phyloP scores from a whole-genome alignment of 2,797 vertebrate species.

The Sphaeramia orbicularis region DNA sequence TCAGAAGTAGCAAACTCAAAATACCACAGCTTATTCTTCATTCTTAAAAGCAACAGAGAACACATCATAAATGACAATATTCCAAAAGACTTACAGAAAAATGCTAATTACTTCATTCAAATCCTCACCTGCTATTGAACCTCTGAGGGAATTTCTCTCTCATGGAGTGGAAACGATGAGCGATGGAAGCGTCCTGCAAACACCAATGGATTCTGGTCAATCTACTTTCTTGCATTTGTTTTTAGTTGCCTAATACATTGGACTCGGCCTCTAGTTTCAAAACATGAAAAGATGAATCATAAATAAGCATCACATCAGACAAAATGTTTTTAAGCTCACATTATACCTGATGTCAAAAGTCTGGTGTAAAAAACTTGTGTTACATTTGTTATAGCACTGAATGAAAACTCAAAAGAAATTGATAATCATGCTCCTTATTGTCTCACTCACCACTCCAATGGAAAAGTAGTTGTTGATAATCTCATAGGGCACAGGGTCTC shows the following conservation, averaged over 20 bases:
- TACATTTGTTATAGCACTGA: too few species aligned
- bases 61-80: background rate
- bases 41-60: conserved; percentile 76
- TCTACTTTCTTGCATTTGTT: too few species aligned
- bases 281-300: too few species aligned
- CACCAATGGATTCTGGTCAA: conserved; percentile 7
- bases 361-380: too few species aligned
- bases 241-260: too few species aligned
- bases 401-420: too few species aligned
- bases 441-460: conserved; percentile 92
- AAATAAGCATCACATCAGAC: too few species aligned
- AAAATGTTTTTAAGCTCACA: too few species aligned
- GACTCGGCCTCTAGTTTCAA: too few species aligned
- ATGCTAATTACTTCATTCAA: background rate
- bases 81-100: background rate
- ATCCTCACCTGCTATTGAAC: conserved; percentile 93
- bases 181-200: conserved; percentile 94
- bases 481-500: conserved; percentile 92
- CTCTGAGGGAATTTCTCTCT: conserved; percentile 94
- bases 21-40: conserved; percentile 98
- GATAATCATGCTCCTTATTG: background rate
- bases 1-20: conserved; percentile 96
- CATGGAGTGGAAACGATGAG: conserved; percentile 95
- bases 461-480: conserved; percentile 99
- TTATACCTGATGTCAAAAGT: too few species aligned